Base-by-base conservation (phyloP, 2,888 invertebrate genomes). In the Lepidocyrtoides sp. region DNA sequence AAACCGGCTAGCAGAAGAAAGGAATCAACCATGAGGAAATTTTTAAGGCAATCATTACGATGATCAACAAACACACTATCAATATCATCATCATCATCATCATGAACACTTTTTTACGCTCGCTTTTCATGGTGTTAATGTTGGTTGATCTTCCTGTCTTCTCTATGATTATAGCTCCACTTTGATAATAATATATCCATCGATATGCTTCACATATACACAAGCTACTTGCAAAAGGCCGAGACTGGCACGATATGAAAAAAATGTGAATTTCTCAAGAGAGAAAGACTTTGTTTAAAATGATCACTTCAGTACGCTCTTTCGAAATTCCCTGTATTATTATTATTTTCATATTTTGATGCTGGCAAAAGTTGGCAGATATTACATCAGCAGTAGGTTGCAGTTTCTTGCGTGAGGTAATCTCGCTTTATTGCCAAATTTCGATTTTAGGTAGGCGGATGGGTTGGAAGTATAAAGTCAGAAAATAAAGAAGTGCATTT, bases 21-120 rank as follows among this genome's bases (percentile, higher is more conserved):
- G 77, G 93, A 93, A 86, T 66, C 92, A 91, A 92, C 93, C 93
- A 93, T 91, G 93, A 90, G 93, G 93, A 93, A 94, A 92, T 91
- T 89, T 91, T 93, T 92, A 91, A 92, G 83, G 91, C 82, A 91
- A 90, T 90, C 81, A 91, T 91, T 85, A 91, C 63, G 85, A 91
- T 91, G 91, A 91, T 85, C 85, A 89, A 83, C 82, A 60, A 75
- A 83, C 72, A 60, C 60, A 89, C 66, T 83, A 87, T 66, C 87
- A 79, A 60, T 75, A 51, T 60, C 89, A 69, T 82, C 82, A 85
- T 85, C 51, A 75, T 77, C 26, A 0, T 75, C 54, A 26, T 20
- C 66, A 7, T 10, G n/a, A 12, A 3, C 26, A 14, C 72, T 12
- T 83, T 72, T 84, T 54, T 36, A 41, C 60, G 32, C 44, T 72